Base-by-base conservation (phyloP, 2,888 invertebrate genomes). In the Watsonalla cultraria region DNA sequence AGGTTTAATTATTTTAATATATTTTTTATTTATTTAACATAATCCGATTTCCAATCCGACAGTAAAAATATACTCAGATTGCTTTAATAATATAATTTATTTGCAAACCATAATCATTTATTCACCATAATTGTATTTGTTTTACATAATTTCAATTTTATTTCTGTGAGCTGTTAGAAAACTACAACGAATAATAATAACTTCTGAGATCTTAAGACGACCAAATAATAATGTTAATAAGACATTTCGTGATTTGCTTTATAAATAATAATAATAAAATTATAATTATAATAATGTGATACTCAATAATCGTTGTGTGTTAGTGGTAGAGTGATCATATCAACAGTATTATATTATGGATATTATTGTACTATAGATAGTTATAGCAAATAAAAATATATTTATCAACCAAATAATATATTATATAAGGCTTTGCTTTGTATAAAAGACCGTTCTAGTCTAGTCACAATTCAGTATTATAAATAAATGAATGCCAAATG, bases 301-400 rank as follows among this genome's bases (percentile, higher is more conserved):
- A 68, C 66, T 70, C 60, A 68, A 70, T 68, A 66, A 66, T 59
- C 45, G 56, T 63, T 66, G 57, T 65, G 64, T 70, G 56, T 70
- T 70, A 66, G 72, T 50, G 47, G 71, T 77, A 77, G 74, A 58
- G 61, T 69, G 58, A 80, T 80, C 83, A 84, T 84, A 84, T 84
- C 83, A 81, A 33, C 11, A 49, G 15, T 49, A 11, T 39, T 15
- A 61, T 60, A 54, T 60, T 64, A 62, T 57, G 53, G 62, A 54
- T 57, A 65, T 65, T 59, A 54, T 8, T 39, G n/a, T n/a, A 55
- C 52, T 50, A 52, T 66, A 62, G 66, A 62, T 54, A 61, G 54
- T 58, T 55, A 55, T 60, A 64, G 51, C 59, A 57, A 61, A 60
- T 58, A 61, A 59, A 64, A 61, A 58, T 57, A 34, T 57, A 57